A percentile compares a stretch with the other conserved stretches of the same genome.
Conservation (phyloP, 2,797 vertebrate genomes). For the Sebastes trivittatus region DNA sequence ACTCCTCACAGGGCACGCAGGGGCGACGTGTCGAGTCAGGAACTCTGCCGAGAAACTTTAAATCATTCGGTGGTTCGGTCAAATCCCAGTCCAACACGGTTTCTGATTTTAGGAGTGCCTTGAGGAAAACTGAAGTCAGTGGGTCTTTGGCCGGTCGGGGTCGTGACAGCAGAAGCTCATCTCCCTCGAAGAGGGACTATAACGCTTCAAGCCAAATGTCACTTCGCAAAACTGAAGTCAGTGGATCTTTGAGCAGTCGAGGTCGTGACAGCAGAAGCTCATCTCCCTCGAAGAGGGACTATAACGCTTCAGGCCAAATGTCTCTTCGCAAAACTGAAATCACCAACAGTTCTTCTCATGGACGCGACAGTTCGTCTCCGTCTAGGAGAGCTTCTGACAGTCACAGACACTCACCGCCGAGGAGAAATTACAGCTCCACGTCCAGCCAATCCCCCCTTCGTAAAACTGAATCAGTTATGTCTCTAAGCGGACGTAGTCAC, state of each 20-base stretch:
- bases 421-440: conserved; percentile 44
- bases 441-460: conserved; percentile 52
- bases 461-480: conserved; percentile 71
- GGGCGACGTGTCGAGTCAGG: conserved; percentile 59
- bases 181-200: conserved; percentile 61
- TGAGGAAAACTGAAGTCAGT: conserved; percentile 65
- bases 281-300: conserved; percentile 64
- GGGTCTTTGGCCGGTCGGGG: conserved; percentile 21
- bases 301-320: conserved; percentile 47
- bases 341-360: conserved; percentile 25
- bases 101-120: conserved; percentile 74
- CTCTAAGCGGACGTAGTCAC: conserved; percentile 60
- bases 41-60: conserved; percentile 76
- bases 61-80: conserved; percentile 60
- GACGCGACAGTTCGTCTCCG: conserved; percentile 53
- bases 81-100: conserved; percentile 67
- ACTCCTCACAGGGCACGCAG: conserved; percentile 29
- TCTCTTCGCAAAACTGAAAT: conserved; percentile 62
- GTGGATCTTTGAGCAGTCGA: conserved; percentile 25
- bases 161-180: conserved; percentile 53
- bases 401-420: conserved; percentile 67
- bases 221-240: conserved; percentile 59
- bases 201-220: conserved; percentile 52
- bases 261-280: conserved; percentile 50
- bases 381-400: conserved; percentile 51